These are phyloP conservation scores for Alviniconcha strummeri DNA, from an alignment of 2,888 invertebrate genomes.

Conservation along the genomic window DNA sequence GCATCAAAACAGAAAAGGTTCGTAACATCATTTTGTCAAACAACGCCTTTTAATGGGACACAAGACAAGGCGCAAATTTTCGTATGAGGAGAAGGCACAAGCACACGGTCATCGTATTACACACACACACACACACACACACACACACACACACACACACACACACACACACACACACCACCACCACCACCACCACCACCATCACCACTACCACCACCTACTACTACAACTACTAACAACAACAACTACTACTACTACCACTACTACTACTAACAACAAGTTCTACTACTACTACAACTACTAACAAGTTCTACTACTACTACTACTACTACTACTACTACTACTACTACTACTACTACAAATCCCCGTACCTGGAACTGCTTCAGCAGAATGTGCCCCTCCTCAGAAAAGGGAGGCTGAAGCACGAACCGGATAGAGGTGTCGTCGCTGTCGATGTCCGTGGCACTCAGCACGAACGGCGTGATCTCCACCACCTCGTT, in stretches of 20 bases:
- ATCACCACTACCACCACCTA: neutral
- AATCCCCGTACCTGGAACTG: slow-evolving; percentile 49
- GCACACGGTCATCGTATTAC: neutral
- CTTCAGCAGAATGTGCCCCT: slow-evolving; percentile 63
- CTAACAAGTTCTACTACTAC: no score
- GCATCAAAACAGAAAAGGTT: no score
- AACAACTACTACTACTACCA: neutral
- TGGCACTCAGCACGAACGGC: slow-evolving; percentile 69
- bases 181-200: neutral
- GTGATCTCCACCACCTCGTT: slow-evolving; percentile 64
- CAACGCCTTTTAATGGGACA: no score
- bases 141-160: neutral
- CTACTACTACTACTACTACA: no score
- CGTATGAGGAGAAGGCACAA: no score
- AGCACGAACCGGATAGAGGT: slow-evolving; percentile 61
- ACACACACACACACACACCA: neutral
- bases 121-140: neutral
- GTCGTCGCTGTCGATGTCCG: slow-evolving; percentile 72
- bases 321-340: no score
- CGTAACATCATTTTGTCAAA: no score
- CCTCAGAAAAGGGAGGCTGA: slow-evolving; percentile 60
- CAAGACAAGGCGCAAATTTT: no score
- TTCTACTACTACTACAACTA: no score
- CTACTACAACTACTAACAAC: neutral
- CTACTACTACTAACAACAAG: no score